phyloP scores from a whole-genome alignment of 2,113 vertebrate genomes.

The Ptyas mucosa region DNA sequence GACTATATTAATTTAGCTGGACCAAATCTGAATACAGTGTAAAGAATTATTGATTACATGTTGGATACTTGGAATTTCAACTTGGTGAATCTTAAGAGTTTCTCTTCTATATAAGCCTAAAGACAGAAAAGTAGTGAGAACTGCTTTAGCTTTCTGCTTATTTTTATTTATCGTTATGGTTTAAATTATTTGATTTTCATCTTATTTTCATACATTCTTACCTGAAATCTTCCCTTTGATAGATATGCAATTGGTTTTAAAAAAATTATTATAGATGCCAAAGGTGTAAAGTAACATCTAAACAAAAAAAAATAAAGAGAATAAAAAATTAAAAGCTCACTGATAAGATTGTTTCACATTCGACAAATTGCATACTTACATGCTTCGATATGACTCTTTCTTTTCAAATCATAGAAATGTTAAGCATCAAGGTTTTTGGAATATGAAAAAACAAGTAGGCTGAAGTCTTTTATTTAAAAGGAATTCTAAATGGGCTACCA shows the following conservation, averaged over 20 bases:
- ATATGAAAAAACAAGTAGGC: not conserved
- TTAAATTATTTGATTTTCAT: not conserved
- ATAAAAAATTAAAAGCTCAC: not conserved
- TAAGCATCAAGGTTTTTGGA: not conserved
- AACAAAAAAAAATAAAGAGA: not conserved
- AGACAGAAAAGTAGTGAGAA: not conserved
- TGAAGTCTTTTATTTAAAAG: not conserved
- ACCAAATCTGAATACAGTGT: not conserved
- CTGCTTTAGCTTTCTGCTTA: not conserved
- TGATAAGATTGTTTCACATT: not conserved
- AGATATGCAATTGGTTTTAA: not conserved
- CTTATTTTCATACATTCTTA: not conserved
- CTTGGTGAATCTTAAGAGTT: not conserved
- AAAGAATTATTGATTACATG: not conserved
- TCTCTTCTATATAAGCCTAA: not conserved
- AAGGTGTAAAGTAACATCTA: not conserved
- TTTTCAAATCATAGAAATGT: not conserved
- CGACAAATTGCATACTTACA: not conserved
- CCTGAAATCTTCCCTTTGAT: not conserved
- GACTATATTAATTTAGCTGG: not conserved
- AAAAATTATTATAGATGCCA: not conserved
- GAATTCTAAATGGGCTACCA: not conserved
- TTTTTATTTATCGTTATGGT: not conserved
- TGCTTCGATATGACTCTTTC: not conserved
- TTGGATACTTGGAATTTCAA: not conserved